Base-by-base conservation (phyloP, 2,113 vertebrate species). In the Mola mola region DNA sequence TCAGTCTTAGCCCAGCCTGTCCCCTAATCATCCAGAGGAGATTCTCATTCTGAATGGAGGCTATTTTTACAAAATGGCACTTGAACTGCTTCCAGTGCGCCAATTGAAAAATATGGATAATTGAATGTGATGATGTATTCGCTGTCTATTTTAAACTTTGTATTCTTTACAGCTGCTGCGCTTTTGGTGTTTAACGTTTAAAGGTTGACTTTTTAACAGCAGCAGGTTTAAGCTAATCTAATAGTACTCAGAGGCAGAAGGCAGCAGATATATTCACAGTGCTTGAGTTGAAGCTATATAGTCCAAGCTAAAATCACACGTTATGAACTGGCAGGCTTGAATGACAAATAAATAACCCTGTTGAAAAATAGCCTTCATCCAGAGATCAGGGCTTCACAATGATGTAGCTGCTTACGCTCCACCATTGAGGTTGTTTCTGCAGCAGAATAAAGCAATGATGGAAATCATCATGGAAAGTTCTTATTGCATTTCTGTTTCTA, bases 1-100 rank as follows among this genome's bases (percentile, higher is more conserved):
- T 87, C 88, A 84, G 84, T 90, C 83, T 87, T 55, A 60, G 72
- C 59, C 42, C 3, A 50, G 63, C 60, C 60, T 50, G 83, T 85
- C 81, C 65, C 79, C 73, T 85, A 79, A 84, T 83, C 84, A 81
- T 80, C 83, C 79, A 43, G 51, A 19, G 28, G 75, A 81, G 72
- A 71, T 69, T 79, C 78, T 86, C 63, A 52, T 58, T 68, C 40
- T 83, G 66, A 81, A 81, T 49, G 31, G 65, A 63, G 57, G 68
- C 55, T 72, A 67, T 85, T 81, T 75, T 75, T 71, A 43, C 48
- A 75, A 77, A 71, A 63, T 33, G 65, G 4, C 67, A 64, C 58
- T 50, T 65, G 68, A 75, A 72, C 64, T 56, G 11, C 63, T 49
- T 77, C 60, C 51, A 72, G 4, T 65, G 71, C 66, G 49, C 46